phyloP scores from a whole-genome alignment of 2,113 vertebrate genomes.

The Sturnus vulgaris region DNA sequence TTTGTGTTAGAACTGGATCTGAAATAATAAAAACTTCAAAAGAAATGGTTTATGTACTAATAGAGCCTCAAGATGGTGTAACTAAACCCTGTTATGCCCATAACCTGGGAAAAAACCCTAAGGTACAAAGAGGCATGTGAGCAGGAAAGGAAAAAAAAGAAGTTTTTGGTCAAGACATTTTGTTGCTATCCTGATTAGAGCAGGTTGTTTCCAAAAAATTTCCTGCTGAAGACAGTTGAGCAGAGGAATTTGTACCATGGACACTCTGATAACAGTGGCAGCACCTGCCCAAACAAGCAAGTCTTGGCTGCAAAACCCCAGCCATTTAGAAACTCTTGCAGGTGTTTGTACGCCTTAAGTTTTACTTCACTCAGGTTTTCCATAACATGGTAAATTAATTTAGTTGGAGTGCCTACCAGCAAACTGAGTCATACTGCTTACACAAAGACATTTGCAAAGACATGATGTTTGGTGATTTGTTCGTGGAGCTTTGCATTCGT shows the following conservation, averaged over 20 bases:
- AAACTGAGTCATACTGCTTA: background rate
- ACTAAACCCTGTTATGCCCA: background rate
- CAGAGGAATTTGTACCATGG: background rate
- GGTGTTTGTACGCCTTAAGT: slow-evolving; percentile 23
- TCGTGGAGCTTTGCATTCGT: background rate
- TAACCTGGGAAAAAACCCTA: background rate
- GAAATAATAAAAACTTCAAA: background rate
- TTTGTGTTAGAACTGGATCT: background rate
- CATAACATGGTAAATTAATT: background rate
- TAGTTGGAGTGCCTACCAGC: background rate
- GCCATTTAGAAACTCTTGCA: background rate
- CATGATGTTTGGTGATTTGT: background rate
- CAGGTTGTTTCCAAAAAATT: slow-evolving; percentile 6
- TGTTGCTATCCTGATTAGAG: background rate
- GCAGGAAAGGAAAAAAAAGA: background rate
- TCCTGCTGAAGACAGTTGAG: background rate
- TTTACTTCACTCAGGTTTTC: slow-evolving; percentile 11
- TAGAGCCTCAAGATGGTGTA: background rate
- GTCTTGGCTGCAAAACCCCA: background rate
- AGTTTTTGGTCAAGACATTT: background rate
- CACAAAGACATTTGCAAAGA: background rate
- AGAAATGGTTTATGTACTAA: background rate
- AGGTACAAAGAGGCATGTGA: background rate
- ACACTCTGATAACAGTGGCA: background rate
- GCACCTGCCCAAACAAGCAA: slow-evolving; percentile 52